Evolutionary conservation across 2,113 vertebrate species (phyloP).

Genomic region (Phoenicopterus ruber): DNA sequence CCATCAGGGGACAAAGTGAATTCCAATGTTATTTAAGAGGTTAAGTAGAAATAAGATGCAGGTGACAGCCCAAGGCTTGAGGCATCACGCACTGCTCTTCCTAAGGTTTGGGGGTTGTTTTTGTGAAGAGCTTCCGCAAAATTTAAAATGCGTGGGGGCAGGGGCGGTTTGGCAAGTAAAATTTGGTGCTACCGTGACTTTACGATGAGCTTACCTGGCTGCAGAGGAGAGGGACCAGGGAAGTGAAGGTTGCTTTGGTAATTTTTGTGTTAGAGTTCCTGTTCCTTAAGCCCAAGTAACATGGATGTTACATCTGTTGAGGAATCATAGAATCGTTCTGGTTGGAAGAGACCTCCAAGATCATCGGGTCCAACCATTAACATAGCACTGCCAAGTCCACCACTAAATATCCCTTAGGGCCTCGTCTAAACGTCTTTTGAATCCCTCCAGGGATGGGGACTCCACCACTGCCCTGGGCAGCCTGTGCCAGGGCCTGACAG

Average conservation of each 20-base stretch:
- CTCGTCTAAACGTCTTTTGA: no score
- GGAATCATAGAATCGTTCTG: no score
- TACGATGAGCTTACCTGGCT: neutral
- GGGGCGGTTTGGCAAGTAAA: neutral
- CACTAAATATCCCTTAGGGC: no score
- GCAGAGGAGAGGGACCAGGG: neutral
- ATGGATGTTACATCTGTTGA: fast-evolving
- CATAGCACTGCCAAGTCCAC: no score
- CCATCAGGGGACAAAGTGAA: conserved; percentile 74
- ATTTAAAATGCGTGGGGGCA: neutral
- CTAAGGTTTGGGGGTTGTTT: neutral
- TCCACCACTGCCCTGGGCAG: no score
- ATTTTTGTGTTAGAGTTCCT: neutral
- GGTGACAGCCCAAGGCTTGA: conserved; percentile 56
- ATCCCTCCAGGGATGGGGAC: no score
- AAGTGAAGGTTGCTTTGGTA: neutral
- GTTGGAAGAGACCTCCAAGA: no score
- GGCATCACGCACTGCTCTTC: neutral
- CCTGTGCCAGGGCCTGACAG: no score
- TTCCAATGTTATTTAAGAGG: conserved; percentile 68
- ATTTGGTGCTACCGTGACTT: neutral
- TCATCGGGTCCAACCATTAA: no score
- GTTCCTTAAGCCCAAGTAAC: neutral
- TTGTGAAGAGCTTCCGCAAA: neutral
- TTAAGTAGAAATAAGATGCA: conserved; percentile 68